Evolutionary conservation across 1,140 invertebrate genomes (phyloP), one percentile per base, ranked within the genome.

Genomic region (Babylonia areolata): DNA sequence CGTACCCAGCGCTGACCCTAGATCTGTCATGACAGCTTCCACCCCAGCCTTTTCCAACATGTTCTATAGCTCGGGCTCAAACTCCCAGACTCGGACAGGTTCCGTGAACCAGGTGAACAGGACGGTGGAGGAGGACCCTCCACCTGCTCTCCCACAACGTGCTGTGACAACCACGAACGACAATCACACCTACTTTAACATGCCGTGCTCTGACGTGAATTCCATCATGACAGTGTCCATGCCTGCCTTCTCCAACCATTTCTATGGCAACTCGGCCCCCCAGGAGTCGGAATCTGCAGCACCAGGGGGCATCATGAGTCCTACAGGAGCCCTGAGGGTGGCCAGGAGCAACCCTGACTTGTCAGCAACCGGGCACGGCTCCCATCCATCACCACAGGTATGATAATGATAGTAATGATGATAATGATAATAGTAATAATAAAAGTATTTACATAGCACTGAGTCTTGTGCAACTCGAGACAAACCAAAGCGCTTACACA

Each of bases 301-400:
- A 69, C 33, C 33, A 28, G 81, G 31, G 54, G 12, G 28, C 58
- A n/a, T 64, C 58, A n/a, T 64, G 58, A 64, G 58, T 64, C 58
- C 64, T 23, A 40, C 54, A 33, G 85, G n/a, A 33, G 75, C 51
- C 6, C 39, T 84, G 39, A 75, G 86, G 23, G 85, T 64, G 23
- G 82, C 85, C 12, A 69, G 75, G 37, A 87, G 87, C 84, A 85
- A 81, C 46, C 82, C 87, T 40, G 85, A 88, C 40, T 35, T 88
- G 35, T 82, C 64, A 20, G 33, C 37, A 37, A 6, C 37, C 3
- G 75, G 15, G 6, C 75, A 77, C 31, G 35, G 71, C 20, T 33
- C 71, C 3, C 31, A 35, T 37, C 33, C 71, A 35, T 33, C 31
- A 33, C 58, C 58, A 23, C 58, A 64, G 58, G 58, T 64, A n/a